A percentile compares a stretch with the other conserved stretches of the same genome.
These are phyloP conservation scores for Lasiurus borealis DNA, from an alignment of 2,113 vertebrate species.

Conservation along the genomic window DNA sequence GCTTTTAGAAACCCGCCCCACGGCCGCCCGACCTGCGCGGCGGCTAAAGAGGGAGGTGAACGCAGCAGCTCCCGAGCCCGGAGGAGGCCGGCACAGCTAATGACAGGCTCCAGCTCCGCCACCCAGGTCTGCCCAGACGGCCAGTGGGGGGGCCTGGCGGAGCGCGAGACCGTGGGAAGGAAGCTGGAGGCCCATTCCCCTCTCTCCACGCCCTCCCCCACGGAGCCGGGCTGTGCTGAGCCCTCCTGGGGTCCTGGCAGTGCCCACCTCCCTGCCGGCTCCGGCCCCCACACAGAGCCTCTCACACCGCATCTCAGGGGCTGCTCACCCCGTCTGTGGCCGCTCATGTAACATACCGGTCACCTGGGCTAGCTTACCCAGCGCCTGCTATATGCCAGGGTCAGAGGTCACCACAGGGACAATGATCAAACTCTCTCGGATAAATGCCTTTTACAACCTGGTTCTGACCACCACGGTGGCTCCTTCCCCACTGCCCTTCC, in stretches of 20 bases:
- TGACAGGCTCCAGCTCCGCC: not conserved
- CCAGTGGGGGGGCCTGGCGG: not conserved
- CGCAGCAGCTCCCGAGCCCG: not conserved
- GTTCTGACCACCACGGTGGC: not conserved
- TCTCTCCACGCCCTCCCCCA: too few species aligned
- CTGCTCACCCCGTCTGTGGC: rapidly evolving
- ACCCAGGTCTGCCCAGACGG: not conserved
- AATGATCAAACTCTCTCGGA: rapidly evolving
- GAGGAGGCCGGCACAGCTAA: not conserved
- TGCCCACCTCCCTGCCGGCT: not conserved
- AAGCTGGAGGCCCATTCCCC: rapidly evolving
- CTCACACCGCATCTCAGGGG: not conserved
- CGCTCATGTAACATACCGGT: not conserved
- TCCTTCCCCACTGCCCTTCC: not conserved
- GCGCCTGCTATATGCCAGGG: rapidly evolving
- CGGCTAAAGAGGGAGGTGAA: not conserved
- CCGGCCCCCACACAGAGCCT: rapidly evolving
- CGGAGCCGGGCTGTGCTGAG: not conserved
- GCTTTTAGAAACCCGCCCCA: constrained; percentile 15
- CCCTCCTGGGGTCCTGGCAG: not conserved
- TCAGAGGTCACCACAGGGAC: not conserved
- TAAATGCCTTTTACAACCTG: not conserved
- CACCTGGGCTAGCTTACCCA: not conserved
- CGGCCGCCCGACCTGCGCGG: not conserved
- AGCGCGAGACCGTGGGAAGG: rapidly evolving